Evolutionary conservation across 2,113 vertebrate species (phyloP), one percentile per base, ranked within the genome.

Genomic region (Heliornis fulica): DNA sequence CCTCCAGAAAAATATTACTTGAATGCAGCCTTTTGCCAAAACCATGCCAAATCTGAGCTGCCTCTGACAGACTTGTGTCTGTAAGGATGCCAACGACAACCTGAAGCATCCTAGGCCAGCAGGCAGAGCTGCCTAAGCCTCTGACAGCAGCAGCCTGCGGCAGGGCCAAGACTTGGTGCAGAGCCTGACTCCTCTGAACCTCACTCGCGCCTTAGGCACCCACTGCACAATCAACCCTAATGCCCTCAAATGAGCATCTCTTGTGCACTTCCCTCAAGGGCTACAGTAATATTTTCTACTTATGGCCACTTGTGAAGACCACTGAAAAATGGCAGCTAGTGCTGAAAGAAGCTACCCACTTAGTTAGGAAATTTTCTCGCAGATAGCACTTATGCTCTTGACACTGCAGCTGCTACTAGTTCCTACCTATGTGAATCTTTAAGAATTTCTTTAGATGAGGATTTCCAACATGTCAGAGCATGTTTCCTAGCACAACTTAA

Each of bases 291-390:
- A 40, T 93, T 88, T 93, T 87, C 72, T 96, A 89, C 83, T 93
- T 89, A 86, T 0, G 25, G 83, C 43, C 83, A 93, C 85, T 88
- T 95, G 72, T 87, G 57, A 84, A 87, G 88, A 95, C 93, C 72
- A 89, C 77, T 82, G 88, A 94, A 96, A 95, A 96, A 96, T 71
- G 90, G 90, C 51, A 89, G 76, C 83, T 84, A 90, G 51, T n/a
- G 85, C 64, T 82, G 80, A 92, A 96, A 93, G 72, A 72, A 82
- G 64, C 72, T 93, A 65, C 72, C 48, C 93, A 81, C 79, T 94
- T 93, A 90, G 22, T 96, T 95, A 94, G 65, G 80, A 93, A 95
- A 94, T 89, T 94, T 94, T 90, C 83, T 87, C 18, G 1, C 19
- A 87, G 68, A 56, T 32, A 94, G 71, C 86, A 84, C 90, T 87